Evolutionary conservation across 2,888 invertebrate genomes (phyloP).

Genomic region (Drosophila mimetica): DNA sequence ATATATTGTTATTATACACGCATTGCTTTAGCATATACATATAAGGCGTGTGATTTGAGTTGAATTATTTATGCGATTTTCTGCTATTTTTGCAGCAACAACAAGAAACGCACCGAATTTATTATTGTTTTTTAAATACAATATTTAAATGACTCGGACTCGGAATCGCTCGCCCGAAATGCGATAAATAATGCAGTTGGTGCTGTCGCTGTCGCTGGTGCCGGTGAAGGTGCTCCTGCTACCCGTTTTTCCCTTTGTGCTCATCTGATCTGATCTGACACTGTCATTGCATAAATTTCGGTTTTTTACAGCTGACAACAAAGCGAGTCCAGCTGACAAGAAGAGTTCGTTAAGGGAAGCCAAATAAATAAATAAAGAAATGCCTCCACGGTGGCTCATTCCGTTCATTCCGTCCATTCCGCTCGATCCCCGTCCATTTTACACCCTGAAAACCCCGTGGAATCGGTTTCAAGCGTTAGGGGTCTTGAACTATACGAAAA

Average conservation of each 20-base stretch:
- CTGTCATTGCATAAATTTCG: slow-evolving; percentile 73
- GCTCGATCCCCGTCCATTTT: neutral
- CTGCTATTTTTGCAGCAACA: slow-evolving; percentile 63
- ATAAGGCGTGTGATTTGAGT: slow-evolving; percentile 70
- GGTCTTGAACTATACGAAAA: neutral
- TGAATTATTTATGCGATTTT: slow-evolving; percentile 71
- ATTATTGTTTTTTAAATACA: slow-evolving; percentile 75
- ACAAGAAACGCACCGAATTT: slow-evolving; percentile 35
- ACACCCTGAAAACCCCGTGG: neutral
- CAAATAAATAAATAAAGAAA: slow-evolving; percentile 36
- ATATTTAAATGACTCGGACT: slow-evolving; percentile 71
- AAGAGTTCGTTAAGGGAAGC: slow-evolving; percentile 37
- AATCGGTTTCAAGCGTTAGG: neutral
- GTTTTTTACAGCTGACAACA: slow-evolving; percentile 63
- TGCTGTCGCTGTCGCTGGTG: slow-evolving; percentile 4
- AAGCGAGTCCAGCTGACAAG: slow-evolving; percentile 52
- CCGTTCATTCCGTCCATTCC: slow-evolving; percentile 1
- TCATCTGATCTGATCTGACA: slow-evolving; percentile 47
- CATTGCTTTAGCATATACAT: slow-evolving; percentile 35
- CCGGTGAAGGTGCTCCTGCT: neutral
- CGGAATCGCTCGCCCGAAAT: slow-evolving; percentile 51
- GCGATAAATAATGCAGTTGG: slow-evolving; percentile 73
- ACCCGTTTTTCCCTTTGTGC: slow-evolving; percentile 8
- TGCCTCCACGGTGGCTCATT: slow-evolving; percentile 10
- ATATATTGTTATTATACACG: slow-evolving; percentile 10